Evolutionary conservation across 2,797 vertebrate genomes (phyloP), one percentile per base, ranked within the genome.

Genomic region (Amblyopsis hoosieri): DNA sequence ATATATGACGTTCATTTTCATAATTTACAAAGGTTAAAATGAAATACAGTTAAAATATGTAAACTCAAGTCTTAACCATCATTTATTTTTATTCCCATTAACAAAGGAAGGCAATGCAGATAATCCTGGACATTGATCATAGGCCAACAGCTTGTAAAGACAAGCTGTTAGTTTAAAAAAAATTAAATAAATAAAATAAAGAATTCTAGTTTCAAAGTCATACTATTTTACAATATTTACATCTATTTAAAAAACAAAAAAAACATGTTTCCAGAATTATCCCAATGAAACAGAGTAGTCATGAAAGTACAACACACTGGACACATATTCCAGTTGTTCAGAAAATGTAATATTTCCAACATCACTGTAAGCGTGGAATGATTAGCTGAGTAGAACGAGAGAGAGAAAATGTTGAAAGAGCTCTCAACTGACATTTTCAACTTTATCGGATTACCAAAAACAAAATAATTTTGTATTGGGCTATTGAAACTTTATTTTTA

Each of bases 21-120:
- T 9, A 42, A 8, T 42, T 42, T 42, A 29, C 23, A 42, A 42
- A 42, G 7, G 8, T 6, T 42, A 9, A 7, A 42, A 42, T 29
- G 2, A 58, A 49, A 37, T 50, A 72, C 29, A 60, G 3, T 50
- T 61, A 37, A 62, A 37, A 60, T 42, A 82, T 53, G 74, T 48
- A 52, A 45, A 7, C 10, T 45, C 45, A 50, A 75, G 75, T 79
- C 59, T 11, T 76, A 69, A 85, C 64, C 60, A 74, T 85, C 45
- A 60, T 68, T 79, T 87, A 61, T 90, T 91, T 90, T 90, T 89
- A 89, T 90, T 91, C 58, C 85, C 86, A 91, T 87, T 85, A 85
- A 85, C 84, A 90, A 83, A 85, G 71, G 71, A 83, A 72, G 83
- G 76, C 85, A 80, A 75, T 75, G 83, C 83, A 83, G 82, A 79